Evolutionary conservation across 2,797 vertebrate species (phyloP).

Genomic region (Rallus crepitans): DNA sequence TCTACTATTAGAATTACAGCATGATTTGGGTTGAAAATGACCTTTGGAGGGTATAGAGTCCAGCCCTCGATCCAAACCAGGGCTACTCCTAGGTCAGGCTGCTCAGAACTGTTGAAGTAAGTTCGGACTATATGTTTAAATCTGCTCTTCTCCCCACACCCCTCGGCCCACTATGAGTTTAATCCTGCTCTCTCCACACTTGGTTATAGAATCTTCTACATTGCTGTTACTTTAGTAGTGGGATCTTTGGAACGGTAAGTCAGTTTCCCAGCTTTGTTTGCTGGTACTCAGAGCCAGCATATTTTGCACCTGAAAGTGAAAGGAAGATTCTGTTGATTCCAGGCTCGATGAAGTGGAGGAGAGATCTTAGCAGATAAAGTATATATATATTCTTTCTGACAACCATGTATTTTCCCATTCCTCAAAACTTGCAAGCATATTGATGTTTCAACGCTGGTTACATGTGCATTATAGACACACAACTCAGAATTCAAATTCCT

Average conservation of each 20-base stretch:
- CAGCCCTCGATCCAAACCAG: neutral
- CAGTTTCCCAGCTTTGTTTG: neutral
- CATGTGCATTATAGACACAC: neutral
- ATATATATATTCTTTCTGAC: neutral
- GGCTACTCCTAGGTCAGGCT: neutral
- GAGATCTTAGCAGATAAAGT: neutral
- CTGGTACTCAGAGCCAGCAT: neutral
- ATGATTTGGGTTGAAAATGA: neutral
- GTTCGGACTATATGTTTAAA: neutral
- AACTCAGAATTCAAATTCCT: neutral
- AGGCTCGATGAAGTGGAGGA: neutral
- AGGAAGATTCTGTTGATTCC: neutral
- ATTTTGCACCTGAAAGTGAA: neutral
- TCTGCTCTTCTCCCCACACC: fast-evolving
- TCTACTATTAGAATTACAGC: neutral
- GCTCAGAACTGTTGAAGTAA: neutral
- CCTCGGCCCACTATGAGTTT: neutral
- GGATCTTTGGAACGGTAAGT: neutral
- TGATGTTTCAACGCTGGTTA: neutral
- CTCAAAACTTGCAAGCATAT: neutral
- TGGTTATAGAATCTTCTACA: neutral
- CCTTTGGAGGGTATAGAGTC: neutral
- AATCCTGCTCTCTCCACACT: neutral
- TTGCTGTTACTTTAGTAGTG: neutral
- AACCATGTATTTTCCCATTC: neutral